Evolutionary conservation across 2,113 vertebrate species (phyloP).

Genomic region (Arothron firmamentum): DNA sequence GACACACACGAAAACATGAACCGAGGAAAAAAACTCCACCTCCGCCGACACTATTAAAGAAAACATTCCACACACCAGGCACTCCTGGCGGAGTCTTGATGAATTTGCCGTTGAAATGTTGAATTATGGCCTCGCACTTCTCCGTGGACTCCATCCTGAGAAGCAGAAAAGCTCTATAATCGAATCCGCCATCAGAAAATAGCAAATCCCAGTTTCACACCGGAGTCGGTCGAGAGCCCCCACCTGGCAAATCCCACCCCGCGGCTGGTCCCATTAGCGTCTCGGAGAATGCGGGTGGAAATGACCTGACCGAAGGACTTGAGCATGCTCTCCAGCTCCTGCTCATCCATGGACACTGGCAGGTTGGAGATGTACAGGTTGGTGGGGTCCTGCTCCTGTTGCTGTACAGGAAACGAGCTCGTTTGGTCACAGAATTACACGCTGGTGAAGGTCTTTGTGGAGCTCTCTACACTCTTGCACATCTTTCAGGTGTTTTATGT

Average conservation of each 20-base stretch:
- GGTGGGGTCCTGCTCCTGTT: constrained; percentile 96
- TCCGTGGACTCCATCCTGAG: constrained; percentile 92
- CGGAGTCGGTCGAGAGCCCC: constrained; percentile 3
- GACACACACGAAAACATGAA: constrained; percentile 26
- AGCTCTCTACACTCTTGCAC: too few species aligned
- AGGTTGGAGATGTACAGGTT: constrained; percentile 95
- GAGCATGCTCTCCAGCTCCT: constrained; percentile 89
- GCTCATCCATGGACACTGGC: constrained; percentile 90
- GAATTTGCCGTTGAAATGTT: constrained; percentile 93
- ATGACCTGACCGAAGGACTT: constrained; percentile 94
- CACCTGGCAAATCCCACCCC: constrained; percentile 92
- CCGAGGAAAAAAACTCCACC: constrained; percentile 29
- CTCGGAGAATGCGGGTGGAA: constrained; percentile 89
- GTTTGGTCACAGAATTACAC: too few species aligned
- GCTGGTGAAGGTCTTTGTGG: too few species aligned
- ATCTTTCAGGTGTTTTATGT: too few species aligned
- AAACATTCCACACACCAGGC: constrained; percentile 75
- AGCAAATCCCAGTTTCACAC: background rate
- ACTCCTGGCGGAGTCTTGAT: constrained; percentile 89
- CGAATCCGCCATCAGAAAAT: background rate
- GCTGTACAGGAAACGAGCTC: constrained; percentile 62
- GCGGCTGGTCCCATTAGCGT: constrained; percentile 86
- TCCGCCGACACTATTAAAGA: constrained; percentile 39
- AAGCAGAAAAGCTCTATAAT: constrained; percentile 6
- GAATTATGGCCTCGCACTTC: constrained; percentile 91